Percentiles rank a stretch among this genome's conserved stretches.
phyloP scores from a whole-genome alignment of 2,797 vertebrate genomes.

The Catamblyrhynchus diadema region DNA sequence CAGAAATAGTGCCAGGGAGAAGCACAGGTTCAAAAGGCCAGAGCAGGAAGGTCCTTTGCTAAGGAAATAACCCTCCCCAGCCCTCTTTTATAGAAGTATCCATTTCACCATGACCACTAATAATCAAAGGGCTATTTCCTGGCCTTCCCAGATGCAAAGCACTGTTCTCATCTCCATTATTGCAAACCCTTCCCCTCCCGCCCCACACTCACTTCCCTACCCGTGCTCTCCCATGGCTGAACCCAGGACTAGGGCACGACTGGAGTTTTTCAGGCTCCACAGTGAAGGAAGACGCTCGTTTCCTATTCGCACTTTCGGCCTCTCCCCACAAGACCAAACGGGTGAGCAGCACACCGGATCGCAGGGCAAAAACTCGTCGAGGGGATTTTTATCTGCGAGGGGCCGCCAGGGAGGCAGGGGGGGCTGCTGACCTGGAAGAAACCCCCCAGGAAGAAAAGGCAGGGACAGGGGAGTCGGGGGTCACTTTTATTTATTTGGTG shows the following conservation, averaged over 20 bases:
- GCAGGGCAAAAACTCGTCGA: background rate
- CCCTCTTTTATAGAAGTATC: background rate
- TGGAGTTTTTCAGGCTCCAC: background rate
- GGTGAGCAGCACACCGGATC: background rate
- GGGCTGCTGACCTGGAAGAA: background rate
- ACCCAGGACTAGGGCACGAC: background rate
- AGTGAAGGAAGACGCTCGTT: background rate
- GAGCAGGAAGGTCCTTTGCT: constrained; percentile 39
- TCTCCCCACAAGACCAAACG: background rate
- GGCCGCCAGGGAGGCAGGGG: background rate
- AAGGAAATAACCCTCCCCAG: constrained; percentile 26
- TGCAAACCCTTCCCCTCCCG: background rate
- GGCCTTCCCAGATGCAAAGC: background rate
- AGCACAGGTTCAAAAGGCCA: constrained; percentile 41
- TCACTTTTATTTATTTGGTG: constrained; percentile 46
- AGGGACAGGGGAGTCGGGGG: background rate
- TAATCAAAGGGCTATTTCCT: constrained; percentile 24
- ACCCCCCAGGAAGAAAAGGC: constrained; percentile 16
- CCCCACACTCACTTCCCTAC: background rate
- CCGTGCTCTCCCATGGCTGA: background rate
- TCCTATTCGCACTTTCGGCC: background rate
- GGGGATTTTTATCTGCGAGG: background rate
- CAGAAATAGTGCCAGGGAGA: constrained; percentile 31
- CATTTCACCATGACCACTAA: constrained; percentile 35
- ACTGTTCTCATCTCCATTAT: background rate